Base-by-base conservation (phyloP, 2,113 vertebrate species). In the Amphilophus citrinellus region DNA sequence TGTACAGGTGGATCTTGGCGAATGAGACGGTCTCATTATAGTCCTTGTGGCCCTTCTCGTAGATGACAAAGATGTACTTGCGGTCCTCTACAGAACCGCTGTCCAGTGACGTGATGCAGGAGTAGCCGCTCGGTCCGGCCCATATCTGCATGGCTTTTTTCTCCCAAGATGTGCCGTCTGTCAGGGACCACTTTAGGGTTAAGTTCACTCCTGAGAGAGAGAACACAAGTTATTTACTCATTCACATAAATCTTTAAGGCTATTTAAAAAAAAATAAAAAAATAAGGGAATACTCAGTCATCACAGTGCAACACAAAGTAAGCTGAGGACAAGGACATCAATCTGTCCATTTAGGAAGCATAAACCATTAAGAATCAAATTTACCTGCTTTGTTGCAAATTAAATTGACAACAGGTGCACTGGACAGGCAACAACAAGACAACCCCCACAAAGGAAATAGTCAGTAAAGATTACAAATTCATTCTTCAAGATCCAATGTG, bases 161-260 rank as follows among this genome's bases (percentile, higher is more conserved):
- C 78, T 94, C 95, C 97, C 97, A 97, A 0, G 96, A 95, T 1
- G 78, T 88, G 0, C 97, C 97, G 0, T 96, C 85, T 35, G 93
- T 96, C 91, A 96, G 90, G 30, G 97, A 98, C 97, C 97, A 98
- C 2, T 97, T 96, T 20, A 98, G 92, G 1, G 97, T 98, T 66
- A 98, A 86, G 86, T 98, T 97, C 32, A 97, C 59, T 24, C 97
- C 97, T 98, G 85, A 66, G 56, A n/a, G 47, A 13, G 68, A 61
- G 1, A 15, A 27, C 6, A 18, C 2, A 42, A 75, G 77, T 78
- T 15, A 56, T 35, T 7, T 18, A 2, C 2, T 78, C 13, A 8
- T 24, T 35, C 24, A n/a, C 53, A 56, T n/a, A 32, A 56, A 71
- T 53, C 10, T 50, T 0, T 4, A 68, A 71, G 24, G 47, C 3